phyloP scores from a whole-genome alignment of 2,888 invertebrate genomes.

The Nomada ferruginata region DNA sequence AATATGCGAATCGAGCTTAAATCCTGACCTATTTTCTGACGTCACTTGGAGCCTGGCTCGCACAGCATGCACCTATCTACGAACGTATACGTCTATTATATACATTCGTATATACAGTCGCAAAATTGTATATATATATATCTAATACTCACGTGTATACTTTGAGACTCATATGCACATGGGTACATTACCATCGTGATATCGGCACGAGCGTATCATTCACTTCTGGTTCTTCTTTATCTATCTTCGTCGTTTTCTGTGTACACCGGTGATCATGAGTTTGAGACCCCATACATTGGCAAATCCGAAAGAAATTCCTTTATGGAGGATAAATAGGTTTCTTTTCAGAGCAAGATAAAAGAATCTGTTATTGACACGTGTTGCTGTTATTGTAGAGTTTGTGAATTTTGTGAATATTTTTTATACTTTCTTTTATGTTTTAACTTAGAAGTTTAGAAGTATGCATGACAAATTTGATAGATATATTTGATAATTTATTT shows the following conservation, averaged over 20 bases:
- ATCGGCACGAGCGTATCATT: slow-evolving; percentile 54
- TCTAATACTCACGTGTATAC: slow-evolving; percentile 37
- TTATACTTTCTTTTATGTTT: neutral
- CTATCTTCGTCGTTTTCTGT: slow-evolving; percentile 41
- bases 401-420: neutral
- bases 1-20: slow-evolving; percentile 58
- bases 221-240: slow-evolving; percentile 38
- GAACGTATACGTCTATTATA: slow-evolving; percentile 33
- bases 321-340: neutral
- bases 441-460: neutral
- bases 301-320: neutral
- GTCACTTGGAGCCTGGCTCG: slow-evolving; percentile 71
- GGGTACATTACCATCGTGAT: slow-evolving; percentile 49
- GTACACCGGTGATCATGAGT: slow-evolving; percentile 31
- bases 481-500: neutral
- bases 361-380: neutral
- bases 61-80: slow-evolving; percentile 73
- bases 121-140: slow-evolving; percentile 10
- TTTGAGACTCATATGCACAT: slow-evolving; percentile 23
- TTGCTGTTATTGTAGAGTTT: neutral
- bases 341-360: neutral
- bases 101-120: slow-evolving; percentile 30
- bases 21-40: slow-evolving; percentile 65
- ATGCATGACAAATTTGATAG: slow-evolving; percentile 2
- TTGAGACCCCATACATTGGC: slow-evolving; percentile 14